Percentiles rank a stretch among this genome's conserved stretches.
phyloP scores from a whole-genome alignment of 2,888 invertebrate genomes.

The Lithodes maja region DNA sequence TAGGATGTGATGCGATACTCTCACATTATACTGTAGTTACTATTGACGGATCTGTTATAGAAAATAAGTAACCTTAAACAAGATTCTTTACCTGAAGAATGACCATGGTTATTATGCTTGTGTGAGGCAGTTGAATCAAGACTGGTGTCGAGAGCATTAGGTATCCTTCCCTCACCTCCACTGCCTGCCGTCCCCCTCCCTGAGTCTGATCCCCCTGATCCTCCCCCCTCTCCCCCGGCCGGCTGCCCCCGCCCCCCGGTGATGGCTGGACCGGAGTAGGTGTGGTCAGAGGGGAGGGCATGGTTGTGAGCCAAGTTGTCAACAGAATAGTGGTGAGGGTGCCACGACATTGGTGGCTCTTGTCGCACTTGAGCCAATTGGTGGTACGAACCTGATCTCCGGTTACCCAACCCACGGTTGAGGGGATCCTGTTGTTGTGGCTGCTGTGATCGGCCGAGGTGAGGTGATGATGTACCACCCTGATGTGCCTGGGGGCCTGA shows the following conservation, averaged over 20 bases:
- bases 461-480: conserved; percentile 23
- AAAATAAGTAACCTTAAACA: no score
- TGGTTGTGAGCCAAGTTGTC: conserved; percentile 57
- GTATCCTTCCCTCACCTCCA: conserved; percentile 45
- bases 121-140: conserved; percentile 68
- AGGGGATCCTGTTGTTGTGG: conserved; percentile 40
- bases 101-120: conserved; percentile 51
- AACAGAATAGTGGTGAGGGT: conserved; percentile 55
- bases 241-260: conserved; percentile 40
- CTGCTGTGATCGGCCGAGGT: conserved; percentile 19
- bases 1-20: no score
- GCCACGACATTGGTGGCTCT: conserved; percentile 37
- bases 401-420: conserved; percentile 44
- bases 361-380: conserved; percentile 50
- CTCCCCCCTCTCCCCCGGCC: conserved; percentile 37
- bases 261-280: conserved; percentile 58
- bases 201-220: conserved; percentile 66
- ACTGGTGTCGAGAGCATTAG: conserved; percentile 68
- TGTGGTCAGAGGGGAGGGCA: conserved; percentile 62
- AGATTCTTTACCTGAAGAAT: conserved; percentile 66
- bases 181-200: conserved; percentile 67
- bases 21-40: no score
- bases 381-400: conserved; percentile 55
- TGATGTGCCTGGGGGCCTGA: conserved; percentile 2
- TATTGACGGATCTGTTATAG: no score